Conservation (phyloP, 2,888 invertebrate species). For the Ametastegia equiseti region DNA sequence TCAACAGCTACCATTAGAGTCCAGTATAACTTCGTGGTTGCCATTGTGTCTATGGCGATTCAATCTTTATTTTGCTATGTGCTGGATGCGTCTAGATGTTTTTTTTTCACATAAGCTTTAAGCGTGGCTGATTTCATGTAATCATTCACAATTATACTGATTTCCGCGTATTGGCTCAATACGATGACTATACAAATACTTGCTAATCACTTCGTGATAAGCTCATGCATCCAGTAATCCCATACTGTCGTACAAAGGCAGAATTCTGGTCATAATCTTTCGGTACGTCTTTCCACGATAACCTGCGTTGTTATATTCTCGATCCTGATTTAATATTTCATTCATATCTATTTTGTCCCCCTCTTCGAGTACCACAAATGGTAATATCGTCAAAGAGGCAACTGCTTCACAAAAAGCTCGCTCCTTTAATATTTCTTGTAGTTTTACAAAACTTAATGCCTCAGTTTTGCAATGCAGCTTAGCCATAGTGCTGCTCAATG, state of each 20-base stretch:
- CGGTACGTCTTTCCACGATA: slow-evolving; percentile 55
- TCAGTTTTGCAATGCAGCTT: slow-evolving; percentile 61
- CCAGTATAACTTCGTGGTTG: too few species aligned
- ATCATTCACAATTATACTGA: too few species aligned
- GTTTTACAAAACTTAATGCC: slow-evolving; percentile 61
- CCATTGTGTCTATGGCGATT: too few species aligned
- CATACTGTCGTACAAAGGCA: slow-evolving; percentile 60
- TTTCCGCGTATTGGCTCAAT: neutral
- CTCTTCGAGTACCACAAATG: slow-evolving; percentile 63
- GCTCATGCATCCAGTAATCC: slow-evolving; percentile 64
- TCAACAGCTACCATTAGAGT: too few species aligned
- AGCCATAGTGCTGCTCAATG: slow-evolving; percentile 61
- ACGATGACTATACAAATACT: neutral
- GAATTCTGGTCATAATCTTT: slow-evolving; percentile 59
- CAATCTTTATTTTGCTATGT: too few species aligned
- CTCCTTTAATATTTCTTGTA: slow-evolving; percentile 57
- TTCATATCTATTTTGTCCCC: slow-evolving; percentile 59
- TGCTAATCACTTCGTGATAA: neutral
- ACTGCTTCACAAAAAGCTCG: slow-evolving; percentile 60
- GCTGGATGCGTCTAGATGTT: too few species aligned
- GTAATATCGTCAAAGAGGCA: slow-evolving; percentile 61
- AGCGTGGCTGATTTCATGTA: too few species aligned
- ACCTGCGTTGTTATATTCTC: slow-evolving; percentile 54
- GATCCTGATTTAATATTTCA: slow-evolving; percentile 58
- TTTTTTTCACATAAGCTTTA: too few species aligned